Evolutionary conservation across 1,140 invertebrate species (phyloP).

Genomic region (Heliconius hermathena): DNA sequence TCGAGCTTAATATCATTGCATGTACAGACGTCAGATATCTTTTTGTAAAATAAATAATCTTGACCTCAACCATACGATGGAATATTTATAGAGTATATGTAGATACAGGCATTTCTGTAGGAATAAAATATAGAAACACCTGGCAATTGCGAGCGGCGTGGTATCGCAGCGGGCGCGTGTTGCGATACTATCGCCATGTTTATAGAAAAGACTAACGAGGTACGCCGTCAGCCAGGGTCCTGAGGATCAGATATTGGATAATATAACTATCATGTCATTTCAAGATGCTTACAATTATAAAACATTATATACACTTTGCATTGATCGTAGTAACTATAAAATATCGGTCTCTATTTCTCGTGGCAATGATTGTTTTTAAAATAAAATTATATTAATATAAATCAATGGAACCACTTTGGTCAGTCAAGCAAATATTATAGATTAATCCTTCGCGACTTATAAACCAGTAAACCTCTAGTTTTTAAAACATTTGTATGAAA

Average conservation of each 20-base stretch:
- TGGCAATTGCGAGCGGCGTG: constrained; percentile 27
- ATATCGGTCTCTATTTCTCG: neutral
- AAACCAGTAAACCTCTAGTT: too few species aligned
- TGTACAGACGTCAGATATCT: neutral
- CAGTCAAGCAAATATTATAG: too few species aligned
- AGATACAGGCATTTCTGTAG: constrained; percentile 12
- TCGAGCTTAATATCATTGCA: neutral
- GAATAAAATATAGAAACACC: constrained; percentile 31
- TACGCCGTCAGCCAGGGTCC: constrained; percentile 43
- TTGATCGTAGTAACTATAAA: neutral
- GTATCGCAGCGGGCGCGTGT: constrained; percentile 43
- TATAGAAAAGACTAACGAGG: constrained; percentile 71
- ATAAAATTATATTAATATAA: too few species aligned
- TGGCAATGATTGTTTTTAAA: neutral
- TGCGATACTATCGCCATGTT: constrained; percentile 45
- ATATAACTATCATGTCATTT: constrained; percentile 57
- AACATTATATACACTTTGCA: constrained; percentile 14
- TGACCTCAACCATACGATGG: neutral
- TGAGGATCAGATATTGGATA: constrained; percentile 52
- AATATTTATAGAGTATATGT: constrained; percentile 1
- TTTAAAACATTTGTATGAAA: too few species aligned
- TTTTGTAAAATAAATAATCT: constrained; percentile 13
- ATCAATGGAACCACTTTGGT: too few species aligned
- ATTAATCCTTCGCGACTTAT: too few species aligned
- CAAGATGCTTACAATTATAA: constrained; percentile 43